Evolutionary conservation across 2,113 vertebrate genomes (phyloP), one percentile per base, ranked within the genome.

Genomic region (Cromileptes altivelis): DNA sequence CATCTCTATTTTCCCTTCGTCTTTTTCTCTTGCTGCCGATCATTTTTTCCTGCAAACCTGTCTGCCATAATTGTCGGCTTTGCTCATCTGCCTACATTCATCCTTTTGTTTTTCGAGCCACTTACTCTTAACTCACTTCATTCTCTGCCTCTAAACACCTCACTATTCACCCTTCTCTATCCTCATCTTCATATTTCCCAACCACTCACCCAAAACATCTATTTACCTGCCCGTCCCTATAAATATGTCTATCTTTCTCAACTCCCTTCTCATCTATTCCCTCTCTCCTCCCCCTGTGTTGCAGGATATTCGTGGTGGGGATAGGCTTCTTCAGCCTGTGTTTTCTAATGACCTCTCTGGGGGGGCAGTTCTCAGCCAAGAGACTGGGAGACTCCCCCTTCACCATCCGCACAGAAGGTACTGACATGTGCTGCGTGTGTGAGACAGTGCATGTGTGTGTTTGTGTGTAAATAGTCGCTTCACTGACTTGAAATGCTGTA

Each of bases 311-410:
- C 13, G 96, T 99, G 92, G 96, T 97, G 89, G 98, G 98, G 78
- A 97, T 98, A 23, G 98, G 98, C 91, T 99, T 99, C 96, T 99
- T 99, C 95, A 99, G 98, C 1, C 96, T 99, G 76, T 99, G 98
- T 94, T 99, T 99, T 95, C 96, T 99, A 92, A 99, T 99, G 98
- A 99, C 98, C 0, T 99, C 98, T 50, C 95, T 99, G 89, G 98
- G 98, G 87, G 98, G 98, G 55, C 97, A 99, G 94, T 97, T 99
- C 94, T 99, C 97, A 1, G 95, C 98, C 92, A 97, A 97, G 94
- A 96, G 97, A 93, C 94, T 97, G 40, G 98, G 96, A 74, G 98
- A 99, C 93, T 98, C 98, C 0, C 98, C 98, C 19, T 99, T 99
- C 94, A 99, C 98, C 95, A 96, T 99, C 94, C 96, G 97, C 75